Percentiles rank a stretch among this genome's conserved stretches.
phyloP scores from a whole-genome alignment of 1,140 invertebrate genomes.

The Apis dorsata region DNA sequence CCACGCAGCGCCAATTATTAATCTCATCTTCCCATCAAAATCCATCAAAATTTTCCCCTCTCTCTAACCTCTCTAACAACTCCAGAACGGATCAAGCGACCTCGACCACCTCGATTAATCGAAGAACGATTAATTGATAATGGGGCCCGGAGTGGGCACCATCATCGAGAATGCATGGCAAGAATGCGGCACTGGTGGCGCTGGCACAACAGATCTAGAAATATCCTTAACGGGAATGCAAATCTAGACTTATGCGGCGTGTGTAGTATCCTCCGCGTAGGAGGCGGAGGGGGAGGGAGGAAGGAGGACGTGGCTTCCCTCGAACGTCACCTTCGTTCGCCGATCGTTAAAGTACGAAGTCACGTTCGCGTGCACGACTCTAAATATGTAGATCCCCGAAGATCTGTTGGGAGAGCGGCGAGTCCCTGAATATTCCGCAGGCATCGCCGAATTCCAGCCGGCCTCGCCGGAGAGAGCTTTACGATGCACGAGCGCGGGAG shows the following conservation, averaged over 20 bases:
- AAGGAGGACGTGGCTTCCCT: slow-evolving; percentile 4
- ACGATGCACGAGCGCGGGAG: slow-evolving; percentile 39
- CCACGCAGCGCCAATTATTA: no score
- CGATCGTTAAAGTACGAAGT: slow-evolving; percentile 48
- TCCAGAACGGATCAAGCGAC: no score
- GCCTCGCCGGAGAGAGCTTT: slow-evolving; percentile 3
- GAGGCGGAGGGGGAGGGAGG: background rate
- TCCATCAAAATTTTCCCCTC: no score
- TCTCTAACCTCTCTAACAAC: no score
- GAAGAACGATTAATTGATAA: slow-evolving; percentile 49
- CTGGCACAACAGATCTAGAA: slow-evolving; percentile 58
- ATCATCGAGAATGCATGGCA: slow-evolving; percentile 19
- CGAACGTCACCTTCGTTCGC: slow-evolving; percentile 53
- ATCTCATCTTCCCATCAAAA: no score
- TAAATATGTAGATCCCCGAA: slow-evolving; percentile 52
- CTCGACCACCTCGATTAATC: no score
- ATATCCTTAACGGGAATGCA: slow-evolving; percentile 64
- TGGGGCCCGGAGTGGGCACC: background rate
- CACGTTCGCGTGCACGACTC: slow-evolving; percentile 48
- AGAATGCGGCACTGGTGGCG: slow-evolving; percentile 57
- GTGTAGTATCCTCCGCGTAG: slow-evolving; percentile 26
- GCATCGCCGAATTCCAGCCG: slow-evolving; percentile 47
- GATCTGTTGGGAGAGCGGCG: slow-evolving; percentile 19
- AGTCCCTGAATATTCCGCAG: slow-evolving; percentile 43
- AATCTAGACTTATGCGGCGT: slow-evolving; percentile 59